Base-by-base conservation (phyloP, 2,888 invertebrate genomes). In the Eupithecia pulchellata region DNA sequence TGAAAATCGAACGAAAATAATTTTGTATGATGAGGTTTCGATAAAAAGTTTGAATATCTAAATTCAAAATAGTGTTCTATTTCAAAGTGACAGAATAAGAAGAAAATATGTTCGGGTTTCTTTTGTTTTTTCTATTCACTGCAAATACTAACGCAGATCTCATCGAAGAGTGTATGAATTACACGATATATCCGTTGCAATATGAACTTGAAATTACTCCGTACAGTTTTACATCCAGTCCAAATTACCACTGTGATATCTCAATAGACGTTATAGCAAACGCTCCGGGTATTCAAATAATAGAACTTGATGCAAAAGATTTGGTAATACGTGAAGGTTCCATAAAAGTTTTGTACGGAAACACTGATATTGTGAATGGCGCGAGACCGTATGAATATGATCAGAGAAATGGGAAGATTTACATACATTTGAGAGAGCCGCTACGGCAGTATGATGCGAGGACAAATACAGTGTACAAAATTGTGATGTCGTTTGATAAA, bases 111-210 rank as follows among this genome's bases (percentile, higher is more conserved):
- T 76, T 84, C 76, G 72, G 76, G 74, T 77, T 74, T 64, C 64
- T 83, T 81, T 82, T 84, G 8, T 76, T 83, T 71, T 47, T 86
- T 34, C 72, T 83, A 63, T 75, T 89, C 17, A 78, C 84, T 69
- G 81, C 82, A 9, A 79, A 85, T n/a, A 80, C 83, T 25, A 84
- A 84, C 36, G 89, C 84, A 14, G 83, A 86, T 71, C 78, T 87
- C 36, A 77, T 89, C 20, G 93, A 93, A 80, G 93, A 93, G 77
- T 94, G 94, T 78, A 81, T 93, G 20, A 92, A 93, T 76, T 94
- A 92, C 60, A 93, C 93, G 65, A 89, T 94, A 62, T 94, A 94
- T 75, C 94, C 94, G 71, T 86, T 92, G 73, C 91, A 93, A 74
- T 94, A 94, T 60, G 93, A 93, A 66, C 68, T 94, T 0, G 87